Conservation (phyloP, 2,888 invertebrate genomes). For the Pristionchus entomophagus region DNA sequence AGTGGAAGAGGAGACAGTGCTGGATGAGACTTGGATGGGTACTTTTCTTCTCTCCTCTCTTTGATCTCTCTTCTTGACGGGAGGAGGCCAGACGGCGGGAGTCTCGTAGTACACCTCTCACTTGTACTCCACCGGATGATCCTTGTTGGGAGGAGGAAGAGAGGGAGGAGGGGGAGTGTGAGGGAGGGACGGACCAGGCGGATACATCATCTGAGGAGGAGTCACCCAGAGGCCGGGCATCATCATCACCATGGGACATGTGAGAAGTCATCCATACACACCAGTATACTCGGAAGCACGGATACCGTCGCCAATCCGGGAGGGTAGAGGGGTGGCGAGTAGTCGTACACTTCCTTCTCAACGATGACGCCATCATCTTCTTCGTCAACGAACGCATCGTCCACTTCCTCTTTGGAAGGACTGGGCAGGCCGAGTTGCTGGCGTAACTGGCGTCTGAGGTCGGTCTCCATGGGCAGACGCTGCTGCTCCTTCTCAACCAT, state of each 20-base stretch:
- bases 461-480: too few relatives aligned
- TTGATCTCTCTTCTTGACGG: not conserved
- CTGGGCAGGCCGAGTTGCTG: too few relatives aligned
- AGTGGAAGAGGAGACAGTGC: too few relatives aligned
- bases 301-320: not conserved
- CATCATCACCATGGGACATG: not conserved
- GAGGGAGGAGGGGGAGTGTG: not conserved
- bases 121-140: not conserved
- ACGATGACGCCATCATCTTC: not conserved
- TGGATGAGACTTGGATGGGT: not conserved
- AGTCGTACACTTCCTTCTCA: not conserved
- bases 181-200: not conserved
- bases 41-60: not conserved
- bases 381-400: too few relatives aligned
- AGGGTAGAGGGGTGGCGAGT: not conserved
- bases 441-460: too few relatives aligned
- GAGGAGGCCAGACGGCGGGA: not conserved
- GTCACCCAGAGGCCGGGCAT: not conserved
- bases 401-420: too few relatives aligned
- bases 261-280: too few relatives aligned
- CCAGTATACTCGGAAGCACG: not conserved
- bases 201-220: too few relatives aligned
- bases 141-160: not conserved
- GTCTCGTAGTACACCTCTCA: conserved; percentile 11
- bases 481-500: too few relatives aligned